A percentile compares a stretch with the other conserved stretches of the same genome.
Evolutionary conservation across 2,888 invertebrate species (phyloP).

Genomic region (Thumatha senex): DNA sequence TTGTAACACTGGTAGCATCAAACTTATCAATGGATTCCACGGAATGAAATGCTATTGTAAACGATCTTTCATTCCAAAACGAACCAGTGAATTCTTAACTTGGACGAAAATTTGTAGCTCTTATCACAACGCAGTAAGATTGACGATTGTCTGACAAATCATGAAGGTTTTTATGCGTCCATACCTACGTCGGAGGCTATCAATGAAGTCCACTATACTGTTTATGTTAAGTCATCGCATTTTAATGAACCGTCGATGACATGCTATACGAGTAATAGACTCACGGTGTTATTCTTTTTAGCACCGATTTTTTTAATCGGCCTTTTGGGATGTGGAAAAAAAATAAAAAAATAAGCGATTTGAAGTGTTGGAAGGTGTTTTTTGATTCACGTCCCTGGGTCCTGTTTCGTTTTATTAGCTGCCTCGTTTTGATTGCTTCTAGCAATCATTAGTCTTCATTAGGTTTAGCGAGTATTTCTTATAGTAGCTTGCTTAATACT

Average conservation of each 20-base stretch:
- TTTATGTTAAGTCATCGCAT: conserved; percentile 82
- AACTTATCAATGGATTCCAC: conserved; percentile 82
- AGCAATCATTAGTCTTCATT: conserved; percentile 47
- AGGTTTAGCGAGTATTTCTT: conserved; percentile 35
- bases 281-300: conserved; percentile 79
- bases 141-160: conserved; percentile 40
- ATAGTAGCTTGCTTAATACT: conserved; percentile 11
- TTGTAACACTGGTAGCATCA: conserved; percentile 81
- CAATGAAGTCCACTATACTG: conserved; percentile 81
- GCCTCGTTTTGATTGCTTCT: conserved; percentile 52
- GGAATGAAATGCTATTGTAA: conserved; percentile 80
- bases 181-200: conserved; percentile 79
- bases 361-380: conserved; percentile 55
- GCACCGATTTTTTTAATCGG: conserved; percentile 71
- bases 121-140: conserved; percentile 48
- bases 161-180: conserved; percentile 63
- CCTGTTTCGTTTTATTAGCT: conserved; percentile 58
- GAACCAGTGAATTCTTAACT: conserved; percentile 53
- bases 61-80: conserved; percentile 70
- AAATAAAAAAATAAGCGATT: conserved; percentile 60
- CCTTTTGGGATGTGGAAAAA: conserved; percentile 63
- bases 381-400: conserved; percentile 54
- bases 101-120: conserved; percentile 35
- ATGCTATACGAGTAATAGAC: conserved; percentile 82
- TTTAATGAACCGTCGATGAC: conserved; percentile 83